Conservation (phyloP, 92 coral and sea anemone genomes). For the Porites lobata region DNA sequence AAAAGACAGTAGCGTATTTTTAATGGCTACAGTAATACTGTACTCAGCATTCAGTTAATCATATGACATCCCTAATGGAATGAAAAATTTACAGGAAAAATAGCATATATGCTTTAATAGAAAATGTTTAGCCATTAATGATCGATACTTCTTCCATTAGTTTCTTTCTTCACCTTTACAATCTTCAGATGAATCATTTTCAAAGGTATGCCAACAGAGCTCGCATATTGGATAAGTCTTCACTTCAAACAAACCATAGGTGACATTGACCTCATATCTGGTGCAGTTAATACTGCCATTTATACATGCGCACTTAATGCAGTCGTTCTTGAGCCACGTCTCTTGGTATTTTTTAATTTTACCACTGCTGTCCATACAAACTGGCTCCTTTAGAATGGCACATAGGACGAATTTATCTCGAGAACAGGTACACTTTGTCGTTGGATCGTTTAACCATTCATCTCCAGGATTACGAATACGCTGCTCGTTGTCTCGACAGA, state of each 20-base stretch:
- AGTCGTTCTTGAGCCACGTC: neutral
- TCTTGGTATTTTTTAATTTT: neutral
- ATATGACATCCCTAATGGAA: too few relatives aligned
- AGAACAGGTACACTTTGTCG: neutral
- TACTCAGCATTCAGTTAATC: too few relatives aligned
- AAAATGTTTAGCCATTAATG: too few relatives aligned
- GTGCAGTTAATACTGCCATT: neutral
- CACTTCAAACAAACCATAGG: conserved; percentile 2
- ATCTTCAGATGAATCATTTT: neutral
- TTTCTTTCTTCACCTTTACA: neutral
- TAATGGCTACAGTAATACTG: too few relatives aligned
- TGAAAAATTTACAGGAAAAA: too few relatives aligned
- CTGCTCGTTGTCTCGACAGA: neutral
- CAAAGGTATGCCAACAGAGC: neutral
- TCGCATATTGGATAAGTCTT: neutral
- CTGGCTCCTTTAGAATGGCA: neutral
- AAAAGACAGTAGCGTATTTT: too few relatives aligned
- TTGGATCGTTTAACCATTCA: neutral
- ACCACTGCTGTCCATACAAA: neutral
- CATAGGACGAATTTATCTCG: neutral
- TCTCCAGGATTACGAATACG: neutral
- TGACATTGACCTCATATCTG: conserved; percentile 11
- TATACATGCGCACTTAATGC: neutral
- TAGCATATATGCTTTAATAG: too few relatives aligned
- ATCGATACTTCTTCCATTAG: too few relatives aligned